A percentile compares a stretch with the other conserved stretches of the same genome.
Evolutionary conservation across 2,113 vertebrate genomes (phyloP).

Genomic region (Ammodytes marinus): DNA sequence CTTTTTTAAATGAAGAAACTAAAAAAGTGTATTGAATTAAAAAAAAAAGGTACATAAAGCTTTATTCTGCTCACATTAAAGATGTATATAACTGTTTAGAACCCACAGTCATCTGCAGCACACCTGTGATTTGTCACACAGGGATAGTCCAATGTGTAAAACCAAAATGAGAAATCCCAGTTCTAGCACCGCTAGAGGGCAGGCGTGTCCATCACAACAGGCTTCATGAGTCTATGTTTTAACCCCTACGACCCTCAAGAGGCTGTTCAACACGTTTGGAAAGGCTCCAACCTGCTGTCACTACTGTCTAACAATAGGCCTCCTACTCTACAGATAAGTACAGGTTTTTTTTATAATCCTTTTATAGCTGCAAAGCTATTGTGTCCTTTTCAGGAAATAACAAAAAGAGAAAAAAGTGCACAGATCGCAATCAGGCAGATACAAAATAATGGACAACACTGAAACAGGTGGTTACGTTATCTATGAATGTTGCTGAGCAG

Average conservation of each 20-base stretch:
- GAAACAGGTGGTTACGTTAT: background rate
- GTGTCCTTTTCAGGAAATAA: slow-evolving; percentile 50
- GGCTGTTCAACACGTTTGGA: slow-evolving; percentile 7
- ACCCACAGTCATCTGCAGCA: too few species aligned
- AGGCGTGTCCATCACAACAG: background rate
- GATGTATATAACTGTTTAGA: background rate
- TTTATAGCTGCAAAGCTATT: slow-evolving; percentile 38
- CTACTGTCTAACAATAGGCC: slow-evolving; percentile 49
- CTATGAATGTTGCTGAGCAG: background rate
- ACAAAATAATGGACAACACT: background rate
- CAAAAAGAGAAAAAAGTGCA: slow-evolving; percentile 3
- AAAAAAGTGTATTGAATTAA: too few species aligned
- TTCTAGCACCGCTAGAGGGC: slow-evolving; percentile 62
- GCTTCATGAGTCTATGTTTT: background rate
- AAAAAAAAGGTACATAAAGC: too few species aligned
- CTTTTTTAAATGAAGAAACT: too few species aligned
- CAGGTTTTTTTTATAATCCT: background rate
- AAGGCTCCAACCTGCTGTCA: slow-evolving; percentile 38
- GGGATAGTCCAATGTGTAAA: slow-evolving; percentile 3
- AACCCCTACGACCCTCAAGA: background rate
- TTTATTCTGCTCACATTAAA: too few species aligned
- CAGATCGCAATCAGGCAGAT: slow-evolving; percentile 6
- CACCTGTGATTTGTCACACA: background rate
- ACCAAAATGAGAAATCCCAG: background rate
- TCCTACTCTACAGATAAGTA: slow-evolving; percentile 22